phyloP scores from a whole-genome alignment of 1,140 invertebrate genomes.

The Euwallacea similis region DNA sequence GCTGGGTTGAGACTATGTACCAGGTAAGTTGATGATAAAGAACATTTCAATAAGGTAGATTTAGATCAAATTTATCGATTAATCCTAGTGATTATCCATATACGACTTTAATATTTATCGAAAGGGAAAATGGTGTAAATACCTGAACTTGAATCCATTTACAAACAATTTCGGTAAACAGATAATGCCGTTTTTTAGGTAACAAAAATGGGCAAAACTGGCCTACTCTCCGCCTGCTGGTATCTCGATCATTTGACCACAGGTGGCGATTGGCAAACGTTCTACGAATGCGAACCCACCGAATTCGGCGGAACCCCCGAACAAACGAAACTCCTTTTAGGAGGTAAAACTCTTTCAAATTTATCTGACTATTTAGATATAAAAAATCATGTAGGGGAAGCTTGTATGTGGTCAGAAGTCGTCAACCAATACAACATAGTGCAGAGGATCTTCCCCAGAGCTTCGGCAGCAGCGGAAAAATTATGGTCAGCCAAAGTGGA shows the following conservation, averaged over 20 bases:
- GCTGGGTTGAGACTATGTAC: constrained; percentile 23
- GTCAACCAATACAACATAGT: constrained; percentile 69
- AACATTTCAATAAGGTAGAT: background rate
- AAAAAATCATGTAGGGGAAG: constrained; percentile 64
- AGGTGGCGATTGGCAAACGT: constrained; percentile 76
- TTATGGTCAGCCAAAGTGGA: constrained; percentile 67
- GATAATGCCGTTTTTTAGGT: constrained; percentile 50
- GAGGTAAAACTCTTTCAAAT: constrained; percentile 49
- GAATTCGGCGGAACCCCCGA: constrained; percentile 56
- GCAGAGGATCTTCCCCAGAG: constrained; percentile 74
- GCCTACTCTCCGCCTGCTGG: constrained; percentile 81
- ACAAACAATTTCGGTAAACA: no score
- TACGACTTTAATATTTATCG: no score
- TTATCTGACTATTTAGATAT: background rate
- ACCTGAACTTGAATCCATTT: no score
- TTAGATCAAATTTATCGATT: no score
- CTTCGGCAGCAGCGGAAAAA: constrained; percentile 80
- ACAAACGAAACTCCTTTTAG: constrained; percentile 65
- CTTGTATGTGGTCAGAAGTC: constrained; percentile 89
- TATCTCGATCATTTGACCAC: constrained; percentile 77
- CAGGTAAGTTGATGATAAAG: constrained; percentile 11
- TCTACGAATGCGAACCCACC: constrained; percentile 76
- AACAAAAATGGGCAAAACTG: constrained; percentile 61
- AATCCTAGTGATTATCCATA: no score
- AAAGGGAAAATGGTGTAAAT: no score